Evolutionary conservation across 1,140 invertebrate species (phyloP), one percentile per base, ranked within the genome.

Genomic region (Ericerus pela): DNA sequence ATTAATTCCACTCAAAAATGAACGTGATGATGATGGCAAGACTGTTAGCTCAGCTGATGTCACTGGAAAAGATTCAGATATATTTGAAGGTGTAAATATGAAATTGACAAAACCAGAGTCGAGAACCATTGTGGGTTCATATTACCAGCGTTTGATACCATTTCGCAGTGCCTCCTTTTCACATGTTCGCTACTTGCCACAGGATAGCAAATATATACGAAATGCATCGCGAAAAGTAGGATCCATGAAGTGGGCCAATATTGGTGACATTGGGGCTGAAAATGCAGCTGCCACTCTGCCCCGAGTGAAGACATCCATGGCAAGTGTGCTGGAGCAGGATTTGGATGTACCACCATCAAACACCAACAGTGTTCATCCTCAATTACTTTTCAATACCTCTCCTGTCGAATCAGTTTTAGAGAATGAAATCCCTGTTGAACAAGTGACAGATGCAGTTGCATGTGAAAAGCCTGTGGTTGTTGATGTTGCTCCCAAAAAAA

Each of bases 111-210:
- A 72, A 62, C 70, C 76, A 18, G 76, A 77, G 59, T 71, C 74
- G 29, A 72, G 75, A 30, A 72, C 71, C 11, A 73, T 76, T 26
- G 69, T 76, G 29, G 75, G 75, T 16, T 74, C 76, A 0, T 78
- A 77, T 59, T 70, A 74, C 8, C 76, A 77, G 61, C 73, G 73
- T 53, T 74, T 72, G 31, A 75, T 78, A 59, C 79, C 83, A 2
- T 84, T 80, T 60, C 74, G 85, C 26, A 87, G 84, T 63, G 84
- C 85, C 4, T 88, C 85, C 10, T 88, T 88, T 63, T 85, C 85
- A 0, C 85, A 88, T 68, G 83, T 85, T 36, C 84, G 88, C 65
- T 83, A 79, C 62, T 65, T 63, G 1, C 63, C 66, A 0, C 59
- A 58, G 6, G 69, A 71, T 16, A 69, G 69, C 10, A 70, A 72